Base-by-base conservation (phyloP, 2,797 vertebrate genomes). In the Buceros bicornis region DNA sequence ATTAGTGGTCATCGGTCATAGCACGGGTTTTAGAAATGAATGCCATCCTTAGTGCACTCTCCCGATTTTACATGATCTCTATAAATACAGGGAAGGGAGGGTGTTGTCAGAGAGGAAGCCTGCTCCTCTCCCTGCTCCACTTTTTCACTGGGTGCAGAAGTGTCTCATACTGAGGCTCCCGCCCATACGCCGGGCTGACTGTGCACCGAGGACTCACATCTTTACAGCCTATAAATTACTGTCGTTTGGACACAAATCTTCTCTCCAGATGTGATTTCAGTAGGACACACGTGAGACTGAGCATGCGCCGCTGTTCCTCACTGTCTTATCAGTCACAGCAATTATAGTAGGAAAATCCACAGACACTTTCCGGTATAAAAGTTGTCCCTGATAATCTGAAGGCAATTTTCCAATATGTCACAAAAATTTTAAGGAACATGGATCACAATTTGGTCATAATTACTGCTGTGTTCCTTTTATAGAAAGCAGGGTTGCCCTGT, bases 181-280 rank as follows among this genome's bases (percentile, higher is more conserved):
- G 65, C 62, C 86, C 80, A 18, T 93, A n/a, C 3, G 3, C 80
- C 90, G 43, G 48, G 69, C 53, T 87, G 48, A 51, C 50, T 91
- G 85, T 22, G 43, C 8, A 67, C 13, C 17, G 53, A 64, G 76
- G 65, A 72, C 33, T 82, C 31, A 48, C 83, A 84, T 90, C 67
- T 93, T 91, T 81, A 85, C 79, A 71, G 53, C 48, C 65, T 67
- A 48, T 67, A 95, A 89, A 91, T 94, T 66, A 71, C 17, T 79
- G 85, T 84, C 58, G 62, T 85, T 91, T 76, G 78, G 58, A 79
- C 45, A 67, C 35, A 73, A n/a, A 84, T 72, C 48, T 91, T 71
- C 24, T 56, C n/a, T 82, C 64, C n/a, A 61, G 79, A 61, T 9
- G 0, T 53, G 61, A 69, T 77, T 91, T 60, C 79, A 78, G 83